Evolutionary conservation across 1,140 invertebrate genomes (phyloP), one percentile per base, ranked within the genome.

Genomic region (Drosophila azteca): DNA sequence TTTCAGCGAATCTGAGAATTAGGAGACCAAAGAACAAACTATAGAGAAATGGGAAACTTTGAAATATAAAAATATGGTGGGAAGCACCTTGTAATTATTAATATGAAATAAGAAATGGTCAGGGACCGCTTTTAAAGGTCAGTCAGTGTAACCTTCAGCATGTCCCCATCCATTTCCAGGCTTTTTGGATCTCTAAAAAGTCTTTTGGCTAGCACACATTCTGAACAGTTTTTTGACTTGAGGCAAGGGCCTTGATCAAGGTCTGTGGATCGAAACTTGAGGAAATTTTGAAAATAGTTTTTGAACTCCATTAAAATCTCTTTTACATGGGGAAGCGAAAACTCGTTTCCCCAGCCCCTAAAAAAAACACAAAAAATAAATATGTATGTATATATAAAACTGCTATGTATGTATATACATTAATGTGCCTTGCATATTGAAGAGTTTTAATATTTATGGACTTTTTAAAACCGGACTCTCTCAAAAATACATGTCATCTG

Each of bases 391-490:
- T 2, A 31, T 15, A 51, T n/a, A n/a, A n/a, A n/a, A n/a, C n/a
- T n/a, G n/a, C n/a, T 6, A 26, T 6, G 26, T 6, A 26, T 6
- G 5, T 26, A 26, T 2, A 31, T 15, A 51, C 43, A 44, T 77
- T 62, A 63, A 75, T 71, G 62, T 67, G 76, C 50, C 61, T 43
- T 61, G 80, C 79, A 83, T 83, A 76, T 76, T 67, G 62, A 83
- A 50, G 48, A 64, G 63, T 76, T 69, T 17, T 61, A 43, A 74
- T 81, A 87, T 81, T 73, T 77, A 57, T 68, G 35, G 52, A 57
- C 77, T 59, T 72, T 62, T 81, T 69, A 48, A 75, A 85, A 85
- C 82, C 74, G 82, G 82, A 78, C 73, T 59, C 73, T 59, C 77
- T 44, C 59, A 15, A 48, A 79, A 48, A 53, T 65, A 60, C 54